These are phyloP conservation scores for Protobothrops mucrosquamatus DNA, from an alignment of 2,113 vertebrate genomes.

Conservation along the genomic window DNA sequence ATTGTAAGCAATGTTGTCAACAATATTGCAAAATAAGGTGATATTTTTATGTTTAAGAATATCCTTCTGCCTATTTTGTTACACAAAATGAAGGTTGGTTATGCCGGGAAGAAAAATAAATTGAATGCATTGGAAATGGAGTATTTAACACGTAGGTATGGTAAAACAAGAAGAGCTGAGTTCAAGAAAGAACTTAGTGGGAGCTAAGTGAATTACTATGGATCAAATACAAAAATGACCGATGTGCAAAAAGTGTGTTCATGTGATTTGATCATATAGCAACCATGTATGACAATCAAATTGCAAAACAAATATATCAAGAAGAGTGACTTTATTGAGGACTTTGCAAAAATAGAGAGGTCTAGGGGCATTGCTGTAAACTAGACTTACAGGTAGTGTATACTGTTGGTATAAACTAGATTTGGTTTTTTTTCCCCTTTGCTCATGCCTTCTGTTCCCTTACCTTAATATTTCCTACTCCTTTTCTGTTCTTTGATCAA, in stretches of 20 bases:
- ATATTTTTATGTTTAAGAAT: not conserved
- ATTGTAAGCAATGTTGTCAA: not conserved
- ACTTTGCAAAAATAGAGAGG: not conserved
- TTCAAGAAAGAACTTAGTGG: not conserved
- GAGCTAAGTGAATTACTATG: not conserved
- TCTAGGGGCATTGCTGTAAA: not conserved
- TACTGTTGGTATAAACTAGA: not conserved
- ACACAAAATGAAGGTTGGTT: not conserved
- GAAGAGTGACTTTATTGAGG: not conserved
- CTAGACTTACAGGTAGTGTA: not conserved
- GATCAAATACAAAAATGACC: not conserved
- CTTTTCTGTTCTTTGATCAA: not conserved
- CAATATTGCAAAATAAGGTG: not conserved
- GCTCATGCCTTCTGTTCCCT: not conserved
- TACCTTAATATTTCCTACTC: not conserved
- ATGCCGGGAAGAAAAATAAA: not conserved
- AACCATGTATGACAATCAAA: not conserved
- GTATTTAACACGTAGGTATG: not conserved
- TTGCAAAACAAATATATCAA: not conserved
- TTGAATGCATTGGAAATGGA: not conserved
- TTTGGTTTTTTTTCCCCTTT: not conserved
- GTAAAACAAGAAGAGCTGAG: not conserved
- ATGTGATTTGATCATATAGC: not conserved
- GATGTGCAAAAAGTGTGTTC: not conserved
- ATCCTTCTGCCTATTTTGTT: not conserved